Percentiles rank a stretch among this genome's conserved stretches.
These are phyloP conservation scores for Drosophila glabriapex DNA, from an alignment of 2,888 invertebrate genomes.

Conservation along the genomic window DNA sequence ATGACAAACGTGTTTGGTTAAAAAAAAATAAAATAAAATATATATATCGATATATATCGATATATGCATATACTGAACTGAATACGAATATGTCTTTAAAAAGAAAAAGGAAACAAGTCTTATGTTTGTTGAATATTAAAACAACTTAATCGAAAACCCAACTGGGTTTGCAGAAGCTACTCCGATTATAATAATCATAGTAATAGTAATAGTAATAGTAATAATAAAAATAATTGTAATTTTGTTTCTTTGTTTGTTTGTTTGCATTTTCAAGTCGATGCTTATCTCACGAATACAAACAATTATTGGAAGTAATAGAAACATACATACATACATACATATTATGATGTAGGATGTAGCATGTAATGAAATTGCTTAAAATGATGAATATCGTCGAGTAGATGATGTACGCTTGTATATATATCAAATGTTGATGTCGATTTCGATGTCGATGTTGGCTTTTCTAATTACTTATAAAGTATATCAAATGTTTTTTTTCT, in stretches of 20 bases:
- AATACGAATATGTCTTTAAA: conserved; percentile 16
- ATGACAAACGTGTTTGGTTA: conserved; percentile 7
- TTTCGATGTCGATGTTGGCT: neutral
- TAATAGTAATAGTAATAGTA: neutral
- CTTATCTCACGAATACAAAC: conserved; percentile 7
- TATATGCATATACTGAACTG: neutral
- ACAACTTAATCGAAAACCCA: conserved; percentile 38
- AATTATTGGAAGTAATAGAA: conserved; percentile 2
- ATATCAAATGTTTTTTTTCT: conserved; percentile 15
- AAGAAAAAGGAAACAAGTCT: conserved; percentile 25
- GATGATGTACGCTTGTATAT: conserved; percentile 2
- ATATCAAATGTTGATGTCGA: conserved; percentile 1
- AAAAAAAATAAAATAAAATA: neutral
- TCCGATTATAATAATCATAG: neutral
- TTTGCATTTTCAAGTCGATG: conserved; percentile 25
- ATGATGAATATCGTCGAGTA: conserved; percentile 25
- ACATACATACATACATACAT: neutral
- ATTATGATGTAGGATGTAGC: neutral
- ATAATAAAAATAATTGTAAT: conserved; percentile 1
- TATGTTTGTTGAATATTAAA: conserved; percentile 28
- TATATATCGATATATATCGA: neutral
- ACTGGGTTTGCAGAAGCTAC: neutral
- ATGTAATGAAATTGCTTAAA: conserved; percentile 19
- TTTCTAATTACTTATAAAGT: conserved; percentile 16
- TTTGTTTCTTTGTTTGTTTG: neutral